Evolutionary conservation across 1,140 invertebrate species (phyloP), one percentile per base, ranked within the genome.

Genomic region (Ips typographus): DNA sequence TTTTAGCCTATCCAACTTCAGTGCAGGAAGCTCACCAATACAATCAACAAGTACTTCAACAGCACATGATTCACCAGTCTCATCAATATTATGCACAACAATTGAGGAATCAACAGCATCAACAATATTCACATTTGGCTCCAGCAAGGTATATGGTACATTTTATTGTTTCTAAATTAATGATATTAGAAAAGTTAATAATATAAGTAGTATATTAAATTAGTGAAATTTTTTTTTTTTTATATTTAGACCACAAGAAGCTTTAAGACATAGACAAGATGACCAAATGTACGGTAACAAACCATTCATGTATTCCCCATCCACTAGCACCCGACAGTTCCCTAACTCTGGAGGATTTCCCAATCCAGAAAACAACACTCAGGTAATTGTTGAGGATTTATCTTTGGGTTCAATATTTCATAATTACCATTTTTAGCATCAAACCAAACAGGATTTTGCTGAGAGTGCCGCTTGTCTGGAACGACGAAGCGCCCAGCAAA

Each of bases 11-110:
- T 63, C 44, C 55, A 43, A 41, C 52, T 1, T 4, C 55, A 37
- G 41, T 22, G 81, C 74, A 85, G 83, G 55, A 81, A 82, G 41
- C 83, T 55, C 79, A 84, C 41, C 83, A 85, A 40, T 74, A 81
- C 70, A 85, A 83, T 76, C 86, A 83, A 57, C 86, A 87, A 66
- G 76, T 88, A 74, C 84, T 88, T 72, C 85, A 88, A 72, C 85
- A 87, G 61, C 85, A 87, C 67, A 77, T 83, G 2, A 72, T 70
- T 8, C 77, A 77, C 22, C 79, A 80, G 71, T 52, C 74, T 1
- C 76, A 75, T 51, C 78, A 78, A 49, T 76, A 76, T 43, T 74
- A 76, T 55, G 80, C 82, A 67, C 74, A 77, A 0, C 77, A 82
- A 38, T 83, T 84, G 51, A 80, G 78, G 55, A 66, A 74, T 1